Percentiles rank a stretch among this genome's conserved stretches.
phyloP scores from a whole-genome alignment of 2,797 vertebrate species.

The Merluccius polli region DNA sequence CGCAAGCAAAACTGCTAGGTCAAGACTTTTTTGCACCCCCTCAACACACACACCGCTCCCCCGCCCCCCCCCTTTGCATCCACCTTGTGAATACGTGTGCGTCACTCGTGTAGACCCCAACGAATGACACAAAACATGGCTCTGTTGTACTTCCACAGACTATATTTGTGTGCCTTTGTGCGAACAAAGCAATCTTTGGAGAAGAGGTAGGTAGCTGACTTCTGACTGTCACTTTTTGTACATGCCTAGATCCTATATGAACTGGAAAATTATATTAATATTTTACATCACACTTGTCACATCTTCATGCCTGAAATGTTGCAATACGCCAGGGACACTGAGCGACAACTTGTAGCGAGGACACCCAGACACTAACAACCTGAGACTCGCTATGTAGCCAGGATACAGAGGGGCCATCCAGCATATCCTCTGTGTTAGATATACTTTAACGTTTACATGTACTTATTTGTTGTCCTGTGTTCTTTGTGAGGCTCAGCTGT shows the following conservation, averaged over 20 bases:
- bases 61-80: conserved; percentile 60
- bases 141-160: conserved; percentile 63
- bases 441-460: conserved; percentile 34
- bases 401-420: conserved; percentile 17
- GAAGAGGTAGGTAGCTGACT: conserved; percentile 58
- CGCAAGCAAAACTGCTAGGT: conserved; percentile 75
- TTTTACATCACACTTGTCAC: neutral
- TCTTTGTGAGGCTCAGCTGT: conserved; percentile 29
- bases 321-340: conserved; percentile 38
- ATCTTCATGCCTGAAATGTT: conserved; percentile 17
- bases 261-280: conserved; percentile 31
- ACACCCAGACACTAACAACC: neutral
- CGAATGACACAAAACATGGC: conserved; percentile 65
- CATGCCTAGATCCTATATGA: conserved; percentile 44
- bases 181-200: conserved; percentile 71
- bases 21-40: conserved; percentile 71
- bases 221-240: conserved; percentile 45
- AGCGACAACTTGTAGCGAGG: conserved; percentile 30
- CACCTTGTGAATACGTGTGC: conserved; percentile 69
- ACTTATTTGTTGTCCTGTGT: conserved; percentile 37
- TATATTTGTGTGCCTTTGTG: conserved; percentile 61
- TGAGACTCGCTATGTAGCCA: neutral
- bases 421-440: conserved; percentile 25
- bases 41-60: too few relatives aligned
- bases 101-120: conserved; percentile 69